phyloP scores from a whole-genome alignment of 2,113 vertebrate species.

The Malaclemys terrapin region DNA sequence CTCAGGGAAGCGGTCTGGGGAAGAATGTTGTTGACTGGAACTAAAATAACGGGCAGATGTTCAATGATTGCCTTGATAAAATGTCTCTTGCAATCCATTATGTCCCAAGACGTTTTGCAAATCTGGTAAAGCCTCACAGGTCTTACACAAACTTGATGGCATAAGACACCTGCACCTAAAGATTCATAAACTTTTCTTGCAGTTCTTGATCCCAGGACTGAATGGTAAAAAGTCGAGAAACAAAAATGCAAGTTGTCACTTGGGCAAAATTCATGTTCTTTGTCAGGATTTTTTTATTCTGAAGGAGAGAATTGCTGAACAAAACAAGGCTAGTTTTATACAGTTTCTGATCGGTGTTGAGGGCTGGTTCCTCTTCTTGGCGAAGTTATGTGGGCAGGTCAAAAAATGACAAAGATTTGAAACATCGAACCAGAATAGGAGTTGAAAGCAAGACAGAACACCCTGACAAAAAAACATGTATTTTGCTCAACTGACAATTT shows the following conservation, averaged over 20 bases:
- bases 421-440: background rate
- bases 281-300: background rate
- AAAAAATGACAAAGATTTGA: background rate
- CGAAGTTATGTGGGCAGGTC: background rate
- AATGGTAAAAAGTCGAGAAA: background rate
- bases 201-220: background rate
- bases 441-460: background rate
- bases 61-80: background rate
- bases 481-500: background rate
- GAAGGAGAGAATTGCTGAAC: background rate
- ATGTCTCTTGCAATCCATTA: accelerated
- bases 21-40: background rate
- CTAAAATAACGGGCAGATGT: background rate
- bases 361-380: background rate
- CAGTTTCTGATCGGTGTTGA: background rate
- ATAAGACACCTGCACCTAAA: background rate
- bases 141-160: background rate
- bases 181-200: accelerated
- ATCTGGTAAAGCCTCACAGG: background rate
- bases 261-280: background rate
- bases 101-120: background rate
- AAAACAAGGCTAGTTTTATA: background rate
- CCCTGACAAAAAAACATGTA: background rate
- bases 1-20: background rate
- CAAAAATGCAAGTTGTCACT: background rate